A percentile compares a stretch with the other conserved stretches of the same genome.
These are phyloP conservation scores for Zygogramma bicolorata DNA, from an alignment of 2,888 invertebrate genomes.

Conservation along the genomic window DNA sequence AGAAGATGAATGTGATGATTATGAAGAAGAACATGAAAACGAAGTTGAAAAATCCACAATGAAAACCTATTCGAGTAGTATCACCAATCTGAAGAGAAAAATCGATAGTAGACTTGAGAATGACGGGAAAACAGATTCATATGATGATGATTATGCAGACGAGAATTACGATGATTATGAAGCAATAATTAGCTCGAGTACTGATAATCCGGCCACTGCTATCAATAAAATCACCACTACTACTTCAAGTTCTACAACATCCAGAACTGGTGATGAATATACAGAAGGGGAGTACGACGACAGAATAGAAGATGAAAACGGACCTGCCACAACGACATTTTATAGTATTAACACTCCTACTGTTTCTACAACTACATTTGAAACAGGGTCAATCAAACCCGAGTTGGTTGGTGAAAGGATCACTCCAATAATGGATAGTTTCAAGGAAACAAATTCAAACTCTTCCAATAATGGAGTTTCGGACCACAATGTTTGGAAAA, in stretches of 20 bases:
- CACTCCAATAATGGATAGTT: neutral
- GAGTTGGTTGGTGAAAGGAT: neutral
- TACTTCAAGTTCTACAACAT: too few relatives aligned
- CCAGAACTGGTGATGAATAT: too few relatives aligned
- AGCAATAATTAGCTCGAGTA: too few relatives aligned
- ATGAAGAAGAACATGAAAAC: slow-evolving; percentile 23
- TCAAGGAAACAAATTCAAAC: neutral
- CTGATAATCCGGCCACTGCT: too few relatives aligned
- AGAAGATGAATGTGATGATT: slow-evolving; percentile 22
- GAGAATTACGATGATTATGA: slow-evolving; percentile 12
- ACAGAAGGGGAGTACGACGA: too few relatives aligned
- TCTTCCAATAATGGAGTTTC: neutral
- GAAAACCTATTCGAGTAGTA: too few relatives aligned
- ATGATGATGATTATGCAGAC: slow-evolving; percentile 28
- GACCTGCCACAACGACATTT: neutral
- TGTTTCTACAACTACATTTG: neutral
- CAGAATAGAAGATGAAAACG: too few relatives aligned
- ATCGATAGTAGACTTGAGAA: too few relatives aligned
- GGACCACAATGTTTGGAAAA: neutral
- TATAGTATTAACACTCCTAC: neutral
- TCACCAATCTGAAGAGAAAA: too few relatives aligned
- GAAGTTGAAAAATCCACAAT: too few relatives aligned
- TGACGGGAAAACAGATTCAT: too few relatives aligned
- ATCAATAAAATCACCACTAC: too few relatives aligned
- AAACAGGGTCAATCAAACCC: neutral